Base-by-base conservation (phyloP, 2,113 vertebrate genomes). In the Xenopus borealis region DNA sequence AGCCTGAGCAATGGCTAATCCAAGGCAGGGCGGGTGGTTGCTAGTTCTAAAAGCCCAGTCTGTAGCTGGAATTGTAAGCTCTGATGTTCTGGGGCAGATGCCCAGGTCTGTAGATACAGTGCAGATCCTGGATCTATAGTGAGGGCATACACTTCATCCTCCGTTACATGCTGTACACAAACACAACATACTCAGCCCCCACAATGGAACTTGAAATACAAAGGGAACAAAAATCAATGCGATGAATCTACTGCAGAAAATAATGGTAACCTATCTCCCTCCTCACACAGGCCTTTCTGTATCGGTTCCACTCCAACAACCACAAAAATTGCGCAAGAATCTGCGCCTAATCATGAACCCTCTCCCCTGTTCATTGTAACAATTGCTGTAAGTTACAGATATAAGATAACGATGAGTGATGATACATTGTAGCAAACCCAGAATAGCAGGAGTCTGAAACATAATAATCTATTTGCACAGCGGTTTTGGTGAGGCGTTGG, bases 381-480 rank as follows among this genome's bases (percentile, higher is more conserved):
- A 40, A 6, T 40, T 40, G 33, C 33, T 40, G 33, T 40, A 40
- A 40, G 6, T 6, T 40, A 40, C 0, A 13, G 47, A 50, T 50
- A 50, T 16, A 50, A 50, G 11, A 10, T 50, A 6, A 40, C 2
- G 8, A 7, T 40, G 5, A 40, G 33, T 50, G 47, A 12, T 13
- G 47, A 50, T 50, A 9, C 47, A 50, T 50, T 50, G 47, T 50
- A 50, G 14, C 47, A 50, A 12, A 57, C n/a, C 30, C 12, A 63
- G 19, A 67, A 47, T 65, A 57, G 70, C 69, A 40, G 50, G 23
- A 27, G 23, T 27, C 23, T 27, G 3, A 27, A n/a, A n/a, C n/a
- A n/a, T n/a, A n/a, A n/a, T n/a, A n/a, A 27, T 27, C 66, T 23
- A 72, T 73, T 72, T 53, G 72, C 80, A 72, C 69, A 70, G 66